Percentiles rank a stretch among this genome's conserved stretches.
These are phyloP conservation scores for Nowickia ferox DNA, from an alignment of 2,888 invertebrate genomes.

Conservation along the genomic window DNA sequence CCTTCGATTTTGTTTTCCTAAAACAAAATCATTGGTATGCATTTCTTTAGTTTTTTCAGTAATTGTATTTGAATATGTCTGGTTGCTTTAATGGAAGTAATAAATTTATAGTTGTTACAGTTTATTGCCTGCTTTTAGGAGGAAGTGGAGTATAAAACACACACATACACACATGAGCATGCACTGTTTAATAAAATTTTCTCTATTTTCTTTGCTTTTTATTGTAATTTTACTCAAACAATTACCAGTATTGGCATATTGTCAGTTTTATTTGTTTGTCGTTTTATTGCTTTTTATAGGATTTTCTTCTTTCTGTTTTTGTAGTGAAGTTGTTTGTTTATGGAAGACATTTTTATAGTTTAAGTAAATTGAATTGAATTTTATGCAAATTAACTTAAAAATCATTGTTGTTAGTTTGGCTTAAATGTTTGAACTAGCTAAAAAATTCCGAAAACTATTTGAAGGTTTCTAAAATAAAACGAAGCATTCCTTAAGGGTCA, in stretches of 20 bases:
- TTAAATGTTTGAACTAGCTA: background rate
- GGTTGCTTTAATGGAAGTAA: constrained; percentile 29
- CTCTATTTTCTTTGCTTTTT: constrained; percentile 46
- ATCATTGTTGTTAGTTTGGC: constrained; percentile 22
- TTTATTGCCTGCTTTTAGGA: constrained; percentile 61
- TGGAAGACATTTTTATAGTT: constrained; percentile 58
- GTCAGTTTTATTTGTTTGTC: constrained; percentile 66
- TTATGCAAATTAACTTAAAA: constrained; percentile 48
- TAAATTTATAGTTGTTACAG: constrained; percentile 58
- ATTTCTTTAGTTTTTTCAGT: constrained; percentile 49
- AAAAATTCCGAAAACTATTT: background rate
- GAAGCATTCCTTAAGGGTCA: background rate
- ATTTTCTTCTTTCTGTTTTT: background rate
- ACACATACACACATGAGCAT: background rate
- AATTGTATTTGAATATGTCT: constrained; percentile 51
- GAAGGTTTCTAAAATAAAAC: background rate
- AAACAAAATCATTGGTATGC: constrained; percentile 55
- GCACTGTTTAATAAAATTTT: constrained; percentile 19
- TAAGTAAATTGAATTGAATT: constrained; percentile 66
- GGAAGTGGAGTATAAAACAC: background rate
- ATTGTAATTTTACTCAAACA: constrained; percentile 55
- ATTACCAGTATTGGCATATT: constrained; percentile 72
- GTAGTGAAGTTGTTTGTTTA: constrained; percentile 39
- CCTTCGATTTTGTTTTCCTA: constrained; percentile 35
- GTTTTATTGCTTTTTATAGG: constrained; percentile 35